These are phyloP conservation scores for Calyptomena viridis DNA, from an alignment of 2,113 vertebrate species.

Conservation along the genomic window DNA sequence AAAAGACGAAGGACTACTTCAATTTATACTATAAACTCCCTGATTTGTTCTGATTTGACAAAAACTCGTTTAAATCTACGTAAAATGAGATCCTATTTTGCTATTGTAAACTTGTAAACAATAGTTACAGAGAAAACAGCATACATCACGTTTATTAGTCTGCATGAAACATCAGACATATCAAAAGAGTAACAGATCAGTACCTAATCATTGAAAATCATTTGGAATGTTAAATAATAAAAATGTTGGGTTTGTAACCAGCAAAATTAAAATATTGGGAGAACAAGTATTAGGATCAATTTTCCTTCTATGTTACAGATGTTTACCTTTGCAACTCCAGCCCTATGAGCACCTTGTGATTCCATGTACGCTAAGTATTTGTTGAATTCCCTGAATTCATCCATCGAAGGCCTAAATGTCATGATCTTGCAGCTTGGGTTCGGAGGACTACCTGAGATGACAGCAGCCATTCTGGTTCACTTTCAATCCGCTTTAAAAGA, in stretches of 20 bases:
- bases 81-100: not conserved
- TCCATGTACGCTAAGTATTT: constrained; percentile 93
- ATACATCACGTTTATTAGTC: not conserved
- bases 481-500: not conserved
- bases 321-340: constrained; percentile 92
- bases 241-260: not conserved
- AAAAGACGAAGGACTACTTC: not conserved
- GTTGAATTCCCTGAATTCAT: constrained; percentile 93
- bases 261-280: not conserved
- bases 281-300: not conserved
- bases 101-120: not conserved
- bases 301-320: not conserved
- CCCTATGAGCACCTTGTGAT: constrained; percentile 92
- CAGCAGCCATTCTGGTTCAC: constrained; percentile 81
- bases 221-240: not conserved
- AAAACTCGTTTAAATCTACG: not conserved
- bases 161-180: not conserved
- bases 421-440: constrained; percentile 96
- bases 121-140: not conserved
- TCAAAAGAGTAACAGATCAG: not conserved
- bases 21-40: not conserved
- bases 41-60: not conserved
- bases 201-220: not conserved
- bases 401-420: constrained; percentile 93
- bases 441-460: constrained; percentile 74